Percentiles rank a stretch among this genome's conserved stretches.
phyloP scores from a whole-genome alignment of 2,888 invertebrate species.

The Lochmaea capreae region DNA sequence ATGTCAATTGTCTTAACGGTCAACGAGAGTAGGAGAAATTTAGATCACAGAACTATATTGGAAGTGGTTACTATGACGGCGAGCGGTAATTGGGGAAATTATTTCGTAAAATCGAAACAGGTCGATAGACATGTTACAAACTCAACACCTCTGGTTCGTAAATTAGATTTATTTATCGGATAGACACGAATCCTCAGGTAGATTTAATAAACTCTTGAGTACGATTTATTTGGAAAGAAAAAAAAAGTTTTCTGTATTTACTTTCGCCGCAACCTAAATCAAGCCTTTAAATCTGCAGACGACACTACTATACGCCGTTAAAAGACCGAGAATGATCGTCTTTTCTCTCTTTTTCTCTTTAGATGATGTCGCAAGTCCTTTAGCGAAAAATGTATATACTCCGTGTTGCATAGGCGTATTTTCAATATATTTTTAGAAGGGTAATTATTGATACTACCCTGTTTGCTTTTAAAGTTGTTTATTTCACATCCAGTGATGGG shows the following conservation, averaged over 20 bases:
- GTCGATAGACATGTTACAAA: no score
- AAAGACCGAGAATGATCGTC: constrained; percentile 29
- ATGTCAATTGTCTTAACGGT: no score
- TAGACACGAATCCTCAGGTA: constrained; percentile 11
- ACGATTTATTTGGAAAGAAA: constrained; percentile 10
- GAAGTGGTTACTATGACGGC: no score
- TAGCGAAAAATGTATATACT: constrained; percentile 11
- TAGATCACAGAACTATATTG: no score
- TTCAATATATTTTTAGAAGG: background rate
- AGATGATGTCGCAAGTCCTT: constrained; percentile 24
- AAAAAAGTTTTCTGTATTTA: constrained; percentile 10
- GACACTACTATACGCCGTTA: constrained; percentile 25
- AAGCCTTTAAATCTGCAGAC: constrained; percentile 31
- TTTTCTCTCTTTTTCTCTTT: constrained; percentile 23
- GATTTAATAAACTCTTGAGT: constrained; percentile 5
- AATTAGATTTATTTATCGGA: constrained; percentile 2
- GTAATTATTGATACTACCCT: background rate
- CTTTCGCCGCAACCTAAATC: constrained; percentile 28
- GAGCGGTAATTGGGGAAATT: no score
- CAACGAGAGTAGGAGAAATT: no score
- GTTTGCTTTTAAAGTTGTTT: no score
- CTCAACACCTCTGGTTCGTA: background rate
- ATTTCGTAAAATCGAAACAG: no score
- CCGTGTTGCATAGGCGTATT: constrained; percentile 9
- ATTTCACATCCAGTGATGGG: no score